Evolutionary conservation across 2,888 invertebrate genomes (phyloP).

Genomic region (Ophonus ardosiacus): DNA sequence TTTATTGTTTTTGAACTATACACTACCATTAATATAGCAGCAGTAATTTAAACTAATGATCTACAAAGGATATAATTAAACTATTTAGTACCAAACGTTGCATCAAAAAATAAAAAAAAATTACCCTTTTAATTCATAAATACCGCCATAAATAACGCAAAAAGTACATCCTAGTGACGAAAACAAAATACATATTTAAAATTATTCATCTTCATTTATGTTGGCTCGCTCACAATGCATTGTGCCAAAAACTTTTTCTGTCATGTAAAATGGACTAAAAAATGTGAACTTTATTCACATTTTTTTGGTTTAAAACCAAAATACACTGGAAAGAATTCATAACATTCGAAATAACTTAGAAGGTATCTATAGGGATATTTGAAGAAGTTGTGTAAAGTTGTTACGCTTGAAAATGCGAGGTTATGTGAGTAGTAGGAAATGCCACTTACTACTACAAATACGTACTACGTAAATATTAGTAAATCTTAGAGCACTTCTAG

Average conservation of each 20-base stretch:
- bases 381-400: too few species aligned
- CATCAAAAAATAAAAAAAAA: conserved; percentile 27
- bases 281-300: conserved; percentile 3
- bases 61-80: conserved; percentile 10
- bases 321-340: not conserved
- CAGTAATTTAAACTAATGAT: not conserved
- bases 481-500: too few species aligned
- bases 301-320: conserved; percentile 6
- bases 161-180: not conserved
- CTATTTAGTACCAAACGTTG: not conserved
- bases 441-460: too few species aligned
- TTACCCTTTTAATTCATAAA: conserved; percentile 21
- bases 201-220: conserved; percentile 55
- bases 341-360: not conserved
- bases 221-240: conserved; percentile 31
- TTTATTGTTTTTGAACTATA: not conserved
- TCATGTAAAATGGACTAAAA: conserved; percentile 1
- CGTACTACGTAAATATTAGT: too few species aligned
- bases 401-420: too few species aligned
- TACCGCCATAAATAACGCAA: not conserved
- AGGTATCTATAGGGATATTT: too few species aligned
- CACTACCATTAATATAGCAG: not conserved
- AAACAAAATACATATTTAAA: conserved; percentile 50
- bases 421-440: too few species aligned
- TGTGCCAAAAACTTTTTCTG: conserved; percentile 48